Conservation (phyloP, 2,797 vertebrate genomes). For the Sebastes melanostomus region DNA sequence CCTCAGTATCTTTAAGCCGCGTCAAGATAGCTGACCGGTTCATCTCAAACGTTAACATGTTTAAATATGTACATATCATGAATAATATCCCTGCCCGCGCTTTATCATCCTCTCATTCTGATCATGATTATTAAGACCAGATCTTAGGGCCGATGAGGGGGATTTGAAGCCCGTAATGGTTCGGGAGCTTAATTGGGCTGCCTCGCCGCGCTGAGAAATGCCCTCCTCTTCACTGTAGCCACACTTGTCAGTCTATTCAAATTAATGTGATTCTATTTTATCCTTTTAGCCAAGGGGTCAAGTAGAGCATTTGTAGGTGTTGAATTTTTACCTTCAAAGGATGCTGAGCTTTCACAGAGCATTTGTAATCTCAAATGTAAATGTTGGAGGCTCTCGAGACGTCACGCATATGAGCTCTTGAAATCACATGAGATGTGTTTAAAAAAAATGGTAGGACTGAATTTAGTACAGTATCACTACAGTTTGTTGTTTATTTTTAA, state of each 20-base stretch:
- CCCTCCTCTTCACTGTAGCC: conserved; percentile 26
- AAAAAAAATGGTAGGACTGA: not conserved
- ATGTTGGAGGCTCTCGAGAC: conserved; percentile 20
- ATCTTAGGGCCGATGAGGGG: conserved; percentile 24
- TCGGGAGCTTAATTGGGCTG: conserved; percentile 57
- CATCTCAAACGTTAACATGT: conserved; percentile 25
- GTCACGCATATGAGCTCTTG: not conserved
- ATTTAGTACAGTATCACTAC: not conserved
- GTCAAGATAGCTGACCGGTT: conserved; percentile 28
- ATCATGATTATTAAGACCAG: conserved; percentile 37
- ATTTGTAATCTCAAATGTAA: conserved; percentile 54
- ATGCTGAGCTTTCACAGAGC: conserved; percentile 8
- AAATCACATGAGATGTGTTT: not conserved
- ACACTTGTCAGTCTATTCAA: conserved; percentile 39
- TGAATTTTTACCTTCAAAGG: conserved; percentile 53
- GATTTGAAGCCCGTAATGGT: conserved; percentile 31
- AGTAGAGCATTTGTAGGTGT: conserved; percentile 38
- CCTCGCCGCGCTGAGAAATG: conserved; percentile 15
- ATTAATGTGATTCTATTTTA: conserved; percentile 66
- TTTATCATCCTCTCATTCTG: conserved; percentile 37
- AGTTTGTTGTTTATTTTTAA: not conserved
- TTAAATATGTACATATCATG: conserved; percentile 71
- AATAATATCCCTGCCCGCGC: conserved; percentile 40
- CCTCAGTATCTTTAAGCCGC: conserved; percentile 11
- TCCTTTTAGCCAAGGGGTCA: conserved; percentile 58